Base-by-base conservation (phyloP, 2,888 invertebrate genomes). In the Thera obeliscata region DNA sequence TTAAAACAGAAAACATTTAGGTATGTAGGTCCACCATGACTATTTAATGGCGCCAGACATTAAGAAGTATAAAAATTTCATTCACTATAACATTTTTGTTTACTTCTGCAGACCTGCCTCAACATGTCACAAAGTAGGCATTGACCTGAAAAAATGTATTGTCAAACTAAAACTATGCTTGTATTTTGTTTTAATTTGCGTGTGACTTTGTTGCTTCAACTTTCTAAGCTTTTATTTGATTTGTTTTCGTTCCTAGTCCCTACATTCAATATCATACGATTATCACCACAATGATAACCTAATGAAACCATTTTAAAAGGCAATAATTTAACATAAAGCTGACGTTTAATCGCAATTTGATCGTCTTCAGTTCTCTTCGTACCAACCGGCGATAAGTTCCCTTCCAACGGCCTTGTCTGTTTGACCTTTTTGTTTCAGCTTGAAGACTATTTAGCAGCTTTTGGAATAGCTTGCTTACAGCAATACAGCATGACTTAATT, bases 391-490 rank as follows among this genome's bases (percentile, higher is more conserved):
- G 90, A 86, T 86, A 83, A 83, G 86, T 87, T 84, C 88, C 87
- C 84, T 86, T 86, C 87, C 74, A 81, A 79, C 87, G 90, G 87
- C 92, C 92, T 92, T 91, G 91, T 70, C 75, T 69, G 80, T 89
- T 82, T 89, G 89, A 92, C 92, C 92, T 91, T 91, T 89, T 84
- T 81, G 84, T 86, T 86, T 84, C 81, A 80, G 80, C 79, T 76
- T 61, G 75, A 74, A 74, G 75, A 74, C 73, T 71, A 70, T 75
- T 69, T 56, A 67, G 48, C 66, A 66, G 52, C 48, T 57, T 43
- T 8, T n/a, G 3, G 9, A 38, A 9, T 50, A 50, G 22, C 50
- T 50, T 22, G 50, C 5, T 50, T 5, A 50, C 12, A 12, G 1
- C 43, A 9, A 7, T 43, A 4, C 4, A 43, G 8, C 43, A 46